Evolutionary conservation across 1,140 invertebrate genomes (phyloP), one percentile per base, ranked within the genome.

Genomic region (Homalodisca vitripennis): DNA sequence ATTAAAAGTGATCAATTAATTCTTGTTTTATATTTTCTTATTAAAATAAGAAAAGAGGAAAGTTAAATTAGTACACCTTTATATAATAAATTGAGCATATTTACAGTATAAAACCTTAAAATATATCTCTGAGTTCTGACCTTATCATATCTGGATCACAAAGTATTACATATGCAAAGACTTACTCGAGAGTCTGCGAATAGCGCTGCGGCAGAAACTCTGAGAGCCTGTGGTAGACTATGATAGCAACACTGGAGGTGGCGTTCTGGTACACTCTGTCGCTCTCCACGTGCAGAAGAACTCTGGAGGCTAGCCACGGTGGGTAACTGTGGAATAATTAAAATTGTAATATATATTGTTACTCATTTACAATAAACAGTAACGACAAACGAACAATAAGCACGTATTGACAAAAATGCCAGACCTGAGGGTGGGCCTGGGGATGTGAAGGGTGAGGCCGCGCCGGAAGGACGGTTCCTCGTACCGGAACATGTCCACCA

Each of bases 201-300:
- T 69, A 69, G 17, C 68, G 48, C 60, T 72, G 29, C 1, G 72
- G 72, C 46, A 73, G 46, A 47, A 72, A 72, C 27, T 73, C 46
- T 6, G 69, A 62, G n/a, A 73, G 66, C 46, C 70, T 70, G 22
- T 68, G 68, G 66, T 72, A 73, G 26, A 67, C 70, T 24, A 73
- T 53, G 1, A 73, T 60, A 0, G 67, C 71, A 31, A 72, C 34
- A 47, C 71, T 60, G 57, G 68, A 68, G 10, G 51, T 70, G 14
- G 41, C 65, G 24, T 67, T 69, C 17, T 26, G 31, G 31, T 31
- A 41, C 27, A 65, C 22, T 10, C 20, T 20, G 27, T 68, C 47
- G 1, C 60, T 41, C 2, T 68, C 63, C 27, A 73, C 46, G 41
- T 66, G 32, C 20, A 73, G 30, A 12, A 48, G 34, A 10, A 73